A percentile compares a stretch with the other conserved stretches of the same genome.
Conservation (phyloP, 2,113 vertebrate genomes). For the Corydoras maculifer region DNA sequence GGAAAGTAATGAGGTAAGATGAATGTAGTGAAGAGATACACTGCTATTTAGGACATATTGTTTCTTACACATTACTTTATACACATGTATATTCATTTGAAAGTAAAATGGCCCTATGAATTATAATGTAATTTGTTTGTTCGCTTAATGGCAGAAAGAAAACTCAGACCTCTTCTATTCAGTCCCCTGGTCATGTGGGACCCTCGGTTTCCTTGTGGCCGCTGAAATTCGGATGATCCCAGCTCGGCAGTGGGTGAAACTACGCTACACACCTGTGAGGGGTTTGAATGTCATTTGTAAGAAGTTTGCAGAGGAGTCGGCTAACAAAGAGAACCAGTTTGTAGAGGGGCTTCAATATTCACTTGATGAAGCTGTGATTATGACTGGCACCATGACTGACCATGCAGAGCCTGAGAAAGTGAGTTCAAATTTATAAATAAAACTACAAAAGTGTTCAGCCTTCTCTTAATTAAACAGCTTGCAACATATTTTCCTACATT, state of each 20-base stretch:
- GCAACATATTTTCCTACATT: too few species aligned
- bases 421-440: slow-evolving; percentile 6
- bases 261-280: slow-evolving; percentile 76
- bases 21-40: too few species aligned
- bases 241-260: slow-evolving; percentile 79
- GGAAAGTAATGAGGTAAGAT: too few species aligned
- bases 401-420: slow-evolving; percentile 81
- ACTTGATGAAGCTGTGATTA: slow-evolving; percentile 85
- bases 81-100: too few species aligned
- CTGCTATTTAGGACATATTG: too few species aligned
- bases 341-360: slow-evolving; percentile 89
- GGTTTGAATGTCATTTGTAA: slow-evolving; percentile 85
- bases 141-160: slow-evolving; percentile 71
- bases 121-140: background rate
- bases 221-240: slow-evolving; percentile 94
- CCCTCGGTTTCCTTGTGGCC: slow-evolving; percentile 93
- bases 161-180: slow-evolving; percentile 95
- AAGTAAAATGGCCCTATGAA: background rate
- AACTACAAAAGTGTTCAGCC: too few species aligned
- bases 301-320: slow-evolving; percentile 76
- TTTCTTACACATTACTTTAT: too few species aligned
- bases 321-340: slow-evolving; percentile 80
- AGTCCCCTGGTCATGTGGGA: slow-evolving; percentile 96
- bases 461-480: too few species aligned
- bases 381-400: slow-evolving; percentile 88